Evolutionary conservation across 2,113 vertebrate genomes (phyloP).

Genomic region (Candoia aspera): DNA sequence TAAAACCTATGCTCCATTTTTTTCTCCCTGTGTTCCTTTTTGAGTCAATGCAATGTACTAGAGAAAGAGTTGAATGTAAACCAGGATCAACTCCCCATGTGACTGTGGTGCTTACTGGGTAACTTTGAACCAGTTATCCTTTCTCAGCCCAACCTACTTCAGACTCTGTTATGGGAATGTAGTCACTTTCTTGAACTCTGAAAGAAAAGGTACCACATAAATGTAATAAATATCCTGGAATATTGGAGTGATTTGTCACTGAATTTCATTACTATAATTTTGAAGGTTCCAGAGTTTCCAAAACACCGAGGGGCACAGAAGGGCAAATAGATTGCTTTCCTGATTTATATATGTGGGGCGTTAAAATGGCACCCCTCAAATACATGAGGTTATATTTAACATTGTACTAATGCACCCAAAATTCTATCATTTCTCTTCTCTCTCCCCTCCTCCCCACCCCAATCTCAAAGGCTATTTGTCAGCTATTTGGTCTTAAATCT

Average conservation of each 20-base stretch:
- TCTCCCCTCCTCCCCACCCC: neutral
- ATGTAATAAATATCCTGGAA: too few species aligned
- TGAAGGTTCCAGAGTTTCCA: too few species aligned
- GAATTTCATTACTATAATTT: too few species aligned
- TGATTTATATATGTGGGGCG: neutral
- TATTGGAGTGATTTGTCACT: too few species aligned
- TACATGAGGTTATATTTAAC: neutral
- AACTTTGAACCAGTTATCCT: neutral
- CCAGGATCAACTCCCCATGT: neutral
- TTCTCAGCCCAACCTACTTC: too few species aligned
- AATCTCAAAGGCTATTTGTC: conserved; percentile 21
- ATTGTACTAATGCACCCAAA: conserved; percentile 10
- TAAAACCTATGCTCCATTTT: neutral
- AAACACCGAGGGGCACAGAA: neutral
- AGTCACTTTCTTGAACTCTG: too few species aligned
- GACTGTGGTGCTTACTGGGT: neutral
- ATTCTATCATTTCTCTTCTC: neutral
- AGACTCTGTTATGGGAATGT: too few species aligned
- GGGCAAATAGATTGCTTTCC: neutral
- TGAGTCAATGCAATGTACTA: neutral
- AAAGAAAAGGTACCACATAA: too few species aligned
- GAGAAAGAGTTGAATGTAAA: neutral
- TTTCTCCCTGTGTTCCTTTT: neutral
- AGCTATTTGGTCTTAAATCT: neutral
- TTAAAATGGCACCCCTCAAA: neutral